Percentiles rank a stretch among this genome's conserved stretches.
Evolutionary conservation across 2,113 vertebrate species (phyloP).

Genomic region (Eidolon helvum): DNA sequence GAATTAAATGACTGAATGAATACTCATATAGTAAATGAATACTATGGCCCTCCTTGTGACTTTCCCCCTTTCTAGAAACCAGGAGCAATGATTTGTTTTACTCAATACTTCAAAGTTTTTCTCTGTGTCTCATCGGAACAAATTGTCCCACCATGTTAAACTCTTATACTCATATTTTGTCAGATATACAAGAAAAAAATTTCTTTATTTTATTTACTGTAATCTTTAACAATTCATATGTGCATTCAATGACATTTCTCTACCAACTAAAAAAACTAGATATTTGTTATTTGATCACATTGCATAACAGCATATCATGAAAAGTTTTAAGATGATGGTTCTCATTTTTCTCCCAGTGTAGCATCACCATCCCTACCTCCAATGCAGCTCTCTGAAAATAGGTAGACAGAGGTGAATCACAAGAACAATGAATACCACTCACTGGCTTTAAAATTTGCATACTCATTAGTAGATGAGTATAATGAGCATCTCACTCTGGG

Average conservation of each 20-base stretch:
- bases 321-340: background rate
- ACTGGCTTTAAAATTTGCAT: background rate
- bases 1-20: background rate
- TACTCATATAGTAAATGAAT: background rate
- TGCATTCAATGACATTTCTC: background rate
- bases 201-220: background rate
- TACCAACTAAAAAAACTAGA: background rate
- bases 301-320: background rate
- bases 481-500: background rate
- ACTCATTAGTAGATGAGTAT: background rate
- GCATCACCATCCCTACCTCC: background rate
- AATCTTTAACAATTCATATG: background rate
- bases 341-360: background rate
- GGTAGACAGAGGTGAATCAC: background rate
- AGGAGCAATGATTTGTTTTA: background rate
- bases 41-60: background rate
- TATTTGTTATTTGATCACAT: background rate
- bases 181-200: background rate
- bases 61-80: background rate
- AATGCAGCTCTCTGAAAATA: background rate
- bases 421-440: background rate
- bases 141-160: background rate
- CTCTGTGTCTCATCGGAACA: background rate
- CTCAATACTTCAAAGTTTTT: background rate
- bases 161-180: background rate